phyloP scores from a whole-genome alignment of 2,797 vertebrate genomes.

The Kryptopterus vitreolus region DNA sequence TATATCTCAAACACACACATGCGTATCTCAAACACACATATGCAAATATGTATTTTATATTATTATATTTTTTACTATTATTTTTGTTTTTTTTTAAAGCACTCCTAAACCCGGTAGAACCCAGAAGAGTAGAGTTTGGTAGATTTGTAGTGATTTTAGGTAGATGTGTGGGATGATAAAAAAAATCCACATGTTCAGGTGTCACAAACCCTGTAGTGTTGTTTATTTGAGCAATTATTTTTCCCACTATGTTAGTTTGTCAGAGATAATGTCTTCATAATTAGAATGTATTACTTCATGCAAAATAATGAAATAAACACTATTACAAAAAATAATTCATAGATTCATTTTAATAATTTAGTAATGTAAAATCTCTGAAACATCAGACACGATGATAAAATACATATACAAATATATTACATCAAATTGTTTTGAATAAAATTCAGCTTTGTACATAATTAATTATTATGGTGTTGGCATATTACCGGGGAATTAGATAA shows the following conservation, averaged over 20 bases:
- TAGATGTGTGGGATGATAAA: too few species aligned
- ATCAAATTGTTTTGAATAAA: background rate
- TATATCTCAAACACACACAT: too few species aligned
- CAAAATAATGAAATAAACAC: background rate
- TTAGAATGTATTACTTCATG: background rate
- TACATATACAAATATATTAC: background rate
- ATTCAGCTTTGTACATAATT: background rate
- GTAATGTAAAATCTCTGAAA: background rate
- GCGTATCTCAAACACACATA: too few species aligned
- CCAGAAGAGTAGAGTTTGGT: too few species aligned
- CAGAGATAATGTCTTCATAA: background rate
- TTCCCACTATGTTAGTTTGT: background rate
- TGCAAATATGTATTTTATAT: too few species aligned
- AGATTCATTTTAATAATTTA: background rate
- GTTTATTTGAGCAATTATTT: background rate
- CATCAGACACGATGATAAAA: background rate
- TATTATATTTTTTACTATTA: too few species aligned
- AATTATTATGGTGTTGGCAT: background rate
- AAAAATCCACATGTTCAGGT: too few species aligned
- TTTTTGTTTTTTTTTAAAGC: too few species aligned
- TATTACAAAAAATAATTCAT: background rate
- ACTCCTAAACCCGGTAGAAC: too few species aligned
- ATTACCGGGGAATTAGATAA: background rate
- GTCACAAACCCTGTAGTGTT: too few species aligned
- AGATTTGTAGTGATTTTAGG: too few species aligned